Evolutionary conservation across 2,797 vertebrate species (phyloP).

Genomic region (Paguma larvata): DNA sequence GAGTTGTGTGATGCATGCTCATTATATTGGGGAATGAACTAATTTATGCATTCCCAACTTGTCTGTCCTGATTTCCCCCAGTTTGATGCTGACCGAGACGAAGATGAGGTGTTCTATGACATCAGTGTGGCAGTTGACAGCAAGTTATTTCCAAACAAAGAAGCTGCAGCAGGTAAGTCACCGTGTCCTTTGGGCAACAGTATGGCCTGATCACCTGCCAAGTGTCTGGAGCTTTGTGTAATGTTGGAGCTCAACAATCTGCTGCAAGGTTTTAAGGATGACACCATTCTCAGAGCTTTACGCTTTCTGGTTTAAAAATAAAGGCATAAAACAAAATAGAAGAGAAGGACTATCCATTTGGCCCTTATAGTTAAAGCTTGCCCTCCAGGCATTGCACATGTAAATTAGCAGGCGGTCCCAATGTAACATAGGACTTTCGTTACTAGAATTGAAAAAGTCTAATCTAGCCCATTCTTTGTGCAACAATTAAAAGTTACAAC

Average conservation of each 20-base stretch:
- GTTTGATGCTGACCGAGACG: conserved; percentile 97
- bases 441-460: background rate
- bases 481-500: background rate
- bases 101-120: conserved; percentile 97
- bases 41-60: background rate
- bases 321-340: background rate
- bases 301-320: conserved; percentile 17
- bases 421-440: background rate
- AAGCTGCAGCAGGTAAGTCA: conserved; percentile 93
- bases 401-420: background rate
- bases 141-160: conserved; percentile 95
- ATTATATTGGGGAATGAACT: background rate
- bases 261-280: background rate
- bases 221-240: background rate
- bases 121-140: conserved; percentile 96
- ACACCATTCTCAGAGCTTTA: background rate
- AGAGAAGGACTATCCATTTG: background rate
- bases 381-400: background rate
- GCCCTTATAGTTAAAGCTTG: background rate
- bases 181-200: background rate
- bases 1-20: background rate
- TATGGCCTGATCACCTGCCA: background rate
- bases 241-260: background rate
- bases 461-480: background rate
- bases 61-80: conserved; percentile 81